These are phyloP conservation scores for Cremastinae sp. DNA, from an alignment of 2,888 invertebrate genomes.

Conservation along the genomic window DNA sequence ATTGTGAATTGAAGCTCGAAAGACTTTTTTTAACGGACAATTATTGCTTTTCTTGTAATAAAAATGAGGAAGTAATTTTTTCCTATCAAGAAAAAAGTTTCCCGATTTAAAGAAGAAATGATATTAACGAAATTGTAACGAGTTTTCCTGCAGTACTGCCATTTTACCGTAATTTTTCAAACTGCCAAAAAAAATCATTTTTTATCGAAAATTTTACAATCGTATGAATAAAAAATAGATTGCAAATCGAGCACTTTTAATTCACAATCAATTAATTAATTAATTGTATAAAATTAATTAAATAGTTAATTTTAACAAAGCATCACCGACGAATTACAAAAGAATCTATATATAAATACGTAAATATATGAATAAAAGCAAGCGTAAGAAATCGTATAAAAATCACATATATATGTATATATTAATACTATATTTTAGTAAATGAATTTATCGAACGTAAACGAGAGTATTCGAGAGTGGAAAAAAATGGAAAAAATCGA, in stretches of 20 bases:
- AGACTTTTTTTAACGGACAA: background rate
- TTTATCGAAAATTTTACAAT: constrained; percentile 5
- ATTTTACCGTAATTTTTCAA: background rate
- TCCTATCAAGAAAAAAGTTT: background rate
- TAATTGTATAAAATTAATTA: background rate
- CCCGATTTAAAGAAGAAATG: no score
- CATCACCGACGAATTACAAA: constrained; percentile 64
- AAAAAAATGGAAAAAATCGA: constrained; percentile 12
- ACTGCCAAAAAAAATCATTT: no score
- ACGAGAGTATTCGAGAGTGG: constrained; percentile 34
- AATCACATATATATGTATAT: constrained; percentile 64
- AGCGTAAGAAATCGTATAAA: constrained; percentile 54
- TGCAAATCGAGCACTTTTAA: constrained; percentile 7
- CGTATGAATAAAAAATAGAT: constrained; percentile 17
- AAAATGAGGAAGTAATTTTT: background rate
- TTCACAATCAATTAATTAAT: constrained; percentile 5
- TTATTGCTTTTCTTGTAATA: constrained; percentile 10
- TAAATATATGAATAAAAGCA: background rate
- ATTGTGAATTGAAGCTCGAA: no score
- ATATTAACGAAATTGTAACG: no score
- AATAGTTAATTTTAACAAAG: constrained; percentile 19
- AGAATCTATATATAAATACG: constrained; percentile 33
- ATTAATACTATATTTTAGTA: constrained; percentile 72
- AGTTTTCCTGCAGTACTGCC: no score
- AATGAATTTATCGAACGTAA: constrained; percentile 68